Evolutionary conservation across 2,113 vertebrate genomes (phyloP), one percentile per base, ranked within the genome.

Genomic region (Enhydra lutris): DNA sequence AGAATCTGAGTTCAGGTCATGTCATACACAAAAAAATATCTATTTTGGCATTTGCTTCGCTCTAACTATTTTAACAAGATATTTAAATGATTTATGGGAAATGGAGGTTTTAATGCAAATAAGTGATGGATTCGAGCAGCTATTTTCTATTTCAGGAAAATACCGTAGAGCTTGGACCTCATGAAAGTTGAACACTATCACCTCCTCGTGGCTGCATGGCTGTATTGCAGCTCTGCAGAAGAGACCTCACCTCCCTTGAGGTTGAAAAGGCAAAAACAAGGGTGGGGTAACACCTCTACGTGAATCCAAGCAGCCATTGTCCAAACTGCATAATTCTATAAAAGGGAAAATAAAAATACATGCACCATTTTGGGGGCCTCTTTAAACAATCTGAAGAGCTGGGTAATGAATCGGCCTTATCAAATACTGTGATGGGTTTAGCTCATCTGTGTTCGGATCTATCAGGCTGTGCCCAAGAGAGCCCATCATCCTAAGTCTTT

Each of bases 61-160:
- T 81, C 91, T 94, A 71, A 52, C 21, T 67, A 13, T 91, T 86
- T 91, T 65, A 63, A 96, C 4, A 76, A 92, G 31, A 55, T 69
- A 84, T 34, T 34, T 29, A 82, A 24, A 61, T 82, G 84, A 50
- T n/a, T 57, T 47, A 26, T 59, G 29, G 47, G 57, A 79, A 89
- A 61, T 15, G 2, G 3, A 84, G 55, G 24, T 45, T 87, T 79
- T 79, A 79, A 65, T 24, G 4, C 9, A 92, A 91, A 18, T 52
- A 78, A 79, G 6, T n/a, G 8, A 69, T 89, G 52, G 24, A 50
- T 26, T 69, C 29, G 6, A 89, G 50, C 12, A 89, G 47, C 6
- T 55, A 26, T 57, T 59, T 69, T 63, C 1, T 50, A 12, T 63
- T 81, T 76, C 55, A 45, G 26, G 10, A 36, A 86, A 92, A 88